These are phyloP conservation scores for Scaeva pyrastri DNA, from an alignment of 2,888 invertebrate species.

Conservation along the genomic window DNA sequence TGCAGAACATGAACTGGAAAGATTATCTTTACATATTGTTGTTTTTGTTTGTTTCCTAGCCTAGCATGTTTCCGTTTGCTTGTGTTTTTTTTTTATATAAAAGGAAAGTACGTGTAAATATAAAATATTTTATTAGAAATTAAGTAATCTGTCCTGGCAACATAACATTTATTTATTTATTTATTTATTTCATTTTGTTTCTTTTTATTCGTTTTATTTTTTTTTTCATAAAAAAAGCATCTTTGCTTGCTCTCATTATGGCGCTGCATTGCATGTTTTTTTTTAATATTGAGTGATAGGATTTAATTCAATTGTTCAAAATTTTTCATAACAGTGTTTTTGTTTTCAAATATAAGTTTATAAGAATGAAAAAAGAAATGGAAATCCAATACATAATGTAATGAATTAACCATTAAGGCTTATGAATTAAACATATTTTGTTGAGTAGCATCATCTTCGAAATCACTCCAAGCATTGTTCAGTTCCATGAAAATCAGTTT, in stretches of 20 bases:
- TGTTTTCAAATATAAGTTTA: not conserved
- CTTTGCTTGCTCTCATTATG: constrained; percentile 26
- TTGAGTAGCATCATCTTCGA: constrained; percentile 91
- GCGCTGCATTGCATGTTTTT: constrained; percentile 13
- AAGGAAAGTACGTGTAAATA: constrained; percentile 75
- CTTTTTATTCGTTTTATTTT: constrained; percentile 11
- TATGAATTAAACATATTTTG: constrained; percentile 87
- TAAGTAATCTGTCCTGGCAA: constrained; percentile 81
- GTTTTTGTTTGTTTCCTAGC: constrained; percentile 8
- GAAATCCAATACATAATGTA: constrained; percentile 36
- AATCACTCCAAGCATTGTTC: constrained; percentile 99
- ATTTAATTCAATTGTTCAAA: constrained; percentile 16
- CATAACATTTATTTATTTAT: constrained; percentile 23
- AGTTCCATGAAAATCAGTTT: constrained; percentile 99
- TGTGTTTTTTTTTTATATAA: constrained; percentile 28
- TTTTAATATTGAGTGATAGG: constrained; percentile 26
- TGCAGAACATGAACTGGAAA: constrained; percentile 55
- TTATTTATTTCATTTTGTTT: constrained; percentile 7
- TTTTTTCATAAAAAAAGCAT: constrained; percentile 11
- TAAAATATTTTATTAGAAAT: constrained; percentile 73
- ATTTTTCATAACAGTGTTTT: constrained; percentile 1
- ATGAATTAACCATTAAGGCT: constrained; percentile 60
- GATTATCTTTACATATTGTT: constrained; percentile 10
- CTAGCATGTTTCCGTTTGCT: constrained; percentile 39
- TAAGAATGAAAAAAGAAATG: constrained; percentile 37